A percentile compares a stretch with the other conserved stretches of the same genome.
These are phyloP conservation scores for Kobus ellipsiprymnus DNA, from an alignment of 2,113 vertebrate genomes.

Conservation along the genomic window DNA sequence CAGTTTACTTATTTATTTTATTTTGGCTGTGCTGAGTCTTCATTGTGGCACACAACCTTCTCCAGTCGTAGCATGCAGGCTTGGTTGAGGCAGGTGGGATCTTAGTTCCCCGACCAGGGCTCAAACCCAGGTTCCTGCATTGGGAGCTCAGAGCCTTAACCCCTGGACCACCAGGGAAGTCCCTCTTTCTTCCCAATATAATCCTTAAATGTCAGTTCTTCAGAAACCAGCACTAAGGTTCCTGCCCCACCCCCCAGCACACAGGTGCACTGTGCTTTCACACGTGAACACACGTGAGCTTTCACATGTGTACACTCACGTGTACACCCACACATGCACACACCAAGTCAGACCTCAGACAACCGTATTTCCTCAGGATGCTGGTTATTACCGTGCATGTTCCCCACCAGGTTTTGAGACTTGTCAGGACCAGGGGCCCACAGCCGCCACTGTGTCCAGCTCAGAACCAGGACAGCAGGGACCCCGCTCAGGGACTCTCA, in stretches of 20 bases:
- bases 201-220: background rate
- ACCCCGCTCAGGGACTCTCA: too few species aligned
- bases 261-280: too few species aligned
- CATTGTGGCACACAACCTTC: background rate
- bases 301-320: rapidly evolving
- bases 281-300: background rate
- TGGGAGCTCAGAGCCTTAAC: background rate
- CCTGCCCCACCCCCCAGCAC: background rate
- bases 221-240: background rate
- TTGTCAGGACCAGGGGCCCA: background rate
- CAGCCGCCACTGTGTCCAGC: background rate
- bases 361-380: background rate
- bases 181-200: background rate
- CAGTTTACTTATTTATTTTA: background rate
- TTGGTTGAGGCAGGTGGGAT: background rate
- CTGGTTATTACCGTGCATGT: background rate
- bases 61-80: background rate
- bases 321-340: rapidly evolving
- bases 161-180: background rate
- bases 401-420: background rate
- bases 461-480: background rate
- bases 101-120: background rate
- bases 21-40: background rate
- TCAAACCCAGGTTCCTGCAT: background rate
- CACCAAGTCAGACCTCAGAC: background rate